Percentiles rank a stretch among this genome's conserved stretches.
phyloP scores from a whole-genome alignment of 1,140 invertebrate genomes.

The Lutraria rhynchaena region DNA sequence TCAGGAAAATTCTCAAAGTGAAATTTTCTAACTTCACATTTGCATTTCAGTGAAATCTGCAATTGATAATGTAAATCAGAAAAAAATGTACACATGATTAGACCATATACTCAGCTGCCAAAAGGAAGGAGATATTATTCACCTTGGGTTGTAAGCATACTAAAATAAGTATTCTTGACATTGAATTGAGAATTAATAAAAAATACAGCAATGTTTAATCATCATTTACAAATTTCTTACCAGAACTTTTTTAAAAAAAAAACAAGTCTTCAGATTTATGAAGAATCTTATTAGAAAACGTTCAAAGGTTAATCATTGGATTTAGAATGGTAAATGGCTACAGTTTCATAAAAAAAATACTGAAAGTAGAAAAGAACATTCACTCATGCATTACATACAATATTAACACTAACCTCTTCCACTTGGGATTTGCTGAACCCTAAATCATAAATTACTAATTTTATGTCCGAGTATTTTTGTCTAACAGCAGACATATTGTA shows the following conservation, averaged over 20 bases:
- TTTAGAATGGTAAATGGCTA: not conserved
- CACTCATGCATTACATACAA: not conserved
- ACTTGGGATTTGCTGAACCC: constrained; percentile 20
- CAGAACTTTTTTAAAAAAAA: too few species aligned
- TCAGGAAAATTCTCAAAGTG: constrained; percentile 12
- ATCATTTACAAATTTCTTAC: too few species aligned
- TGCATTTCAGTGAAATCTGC: constrained; percentile 19
- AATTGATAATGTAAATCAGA: too few species aligned
- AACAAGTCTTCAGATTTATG: too few species aligned
- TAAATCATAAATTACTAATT: constrained; percentile 41
- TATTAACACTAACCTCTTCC: constrained; percentile 23
- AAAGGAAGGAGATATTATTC: too few species aligned
- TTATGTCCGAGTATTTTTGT: not conserved
- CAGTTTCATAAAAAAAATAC: not conserved
- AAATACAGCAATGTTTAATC: too few species aligned
- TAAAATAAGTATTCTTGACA: too few species aligned
- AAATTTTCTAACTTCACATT: constrained; percentile 37
- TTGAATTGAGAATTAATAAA: too few species aligned
- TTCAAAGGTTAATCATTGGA: not conserved
- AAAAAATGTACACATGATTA: too few species aligned
- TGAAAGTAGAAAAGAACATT: not conserved
- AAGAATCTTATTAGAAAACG: not conserved
- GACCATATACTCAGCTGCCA: too few species aligned
- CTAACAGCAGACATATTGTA: constrained; percentile 30
- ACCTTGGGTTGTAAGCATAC: too few species aligned